Conservation (phyloP, 2,888 invertebrate species). For the Himalopsyche kuldschensis region DNA sequence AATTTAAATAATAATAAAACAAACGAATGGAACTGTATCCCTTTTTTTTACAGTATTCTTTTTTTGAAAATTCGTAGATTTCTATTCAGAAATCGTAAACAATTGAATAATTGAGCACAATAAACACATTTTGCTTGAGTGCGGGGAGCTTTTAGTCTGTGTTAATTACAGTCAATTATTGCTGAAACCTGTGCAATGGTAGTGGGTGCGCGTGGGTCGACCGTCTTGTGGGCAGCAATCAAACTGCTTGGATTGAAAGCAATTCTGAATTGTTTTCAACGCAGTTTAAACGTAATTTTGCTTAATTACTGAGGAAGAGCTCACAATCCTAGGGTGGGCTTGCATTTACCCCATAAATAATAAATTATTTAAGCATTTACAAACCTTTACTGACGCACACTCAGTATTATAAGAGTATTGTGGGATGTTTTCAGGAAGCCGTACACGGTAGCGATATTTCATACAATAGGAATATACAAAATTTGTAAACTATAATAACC, state of each 20-base stretch:
- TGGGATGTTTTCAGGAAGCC: background rate
- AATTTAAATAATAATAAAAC: too few relatives aligned
- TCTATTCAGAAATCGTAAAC: background rate
- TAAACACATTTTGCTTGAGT: background rate
- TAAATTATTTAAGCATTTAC: background rate
- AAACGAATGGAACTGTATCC: too few relatives aligned
- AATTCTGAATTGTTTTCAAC: slow-evolving; percentile 20
- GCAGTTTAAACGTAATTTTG: slow-evolving; percentile 11
- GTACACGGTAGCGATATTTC: too few relatives aligned
- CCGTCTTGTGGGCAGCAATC: background rate
- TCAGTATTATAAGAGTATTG: background rate
- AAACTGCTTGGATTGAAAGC: slow-evolving; percentile 16
- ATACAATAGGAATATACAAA: too few relatives aligned
- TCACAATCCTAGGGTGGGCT: background rate
- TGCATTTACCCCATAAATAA: background rate
- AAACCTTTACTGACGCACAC: background rate
- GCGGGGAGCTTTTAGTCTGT: background rate
- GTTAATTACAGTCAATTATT: background rate
- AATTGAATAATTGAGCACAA: background rate
- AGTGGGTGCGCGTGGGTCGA: background rate
- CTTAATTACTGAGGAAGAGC: background rate
- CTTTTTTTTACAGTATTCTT: too few relatives aligned
- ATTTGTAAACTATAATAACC: too few relatives aligned
- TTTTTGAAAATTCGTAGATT: too few relatives aligned
- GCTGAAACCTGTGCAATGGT: background rate